These are phyloP conservation scores for Stichopus horrens DNA, from an alignment of 53 echinoderm and acorn worm genomes.

Conservation along the genomic window DNA sequence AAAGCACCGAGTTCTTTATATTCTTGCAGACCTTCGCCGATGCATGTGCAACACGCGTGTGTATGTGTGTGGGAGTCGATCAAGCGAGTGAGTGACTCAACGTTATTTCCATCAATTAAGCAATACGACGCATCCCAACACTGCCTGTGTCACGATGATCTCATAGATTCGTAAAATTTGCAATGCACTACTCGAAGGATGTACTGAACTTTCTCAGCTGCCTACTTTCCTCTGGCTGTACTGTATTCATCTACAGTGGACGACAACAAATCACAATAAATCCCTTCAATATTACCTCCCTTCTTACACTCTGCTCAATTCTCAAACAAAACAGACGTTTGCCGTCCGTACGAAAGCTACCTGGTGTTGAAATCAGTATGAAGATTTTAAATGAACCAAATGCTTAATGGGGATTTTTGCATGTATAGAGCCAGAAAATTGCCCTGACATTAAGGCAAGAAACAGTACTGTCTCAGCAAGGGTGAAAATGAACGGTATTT, in stretches of 20 bases:
- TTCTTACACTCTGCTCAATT: too few species aligned
- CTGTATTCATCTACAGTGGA: slow-evolving; percentile 3
- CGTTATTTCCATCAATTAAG: slow-evolving; percentile 25
- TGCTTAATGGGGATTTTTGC: too few species aligned
- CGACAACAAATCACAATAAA: background rate
- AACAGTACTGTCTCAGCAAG: too few species aligned
- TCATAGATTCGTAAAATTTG: background rate
- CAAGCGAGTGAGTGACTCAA: slow-evolving; percentile 23
- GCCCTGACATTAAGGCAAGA: too few species aligned
- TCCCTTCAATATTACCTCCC: too few species aligned
- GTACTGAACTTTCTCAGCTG: slow-evolving; percentile 5
- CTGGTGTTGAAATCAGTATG: too few species aligned
- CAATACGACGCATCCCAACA: background rate
- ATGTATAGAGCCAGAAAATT: too few species aligned
- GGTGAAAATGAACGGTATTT: too few species aligned
- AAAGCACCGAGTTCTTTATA: background rate
- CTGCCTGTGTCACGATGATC: slow-evolving; percentile 5
- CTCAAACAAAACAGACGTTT: too few species aligned
- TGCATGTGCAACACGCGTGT: background rate
- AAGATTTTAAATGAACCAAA: too few species aligned
- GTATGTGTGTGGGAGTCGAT: background rate
- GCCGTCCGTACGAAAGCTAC: too few species aligned
- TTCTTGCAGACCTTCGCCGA: slow-evolving; percentile 19
- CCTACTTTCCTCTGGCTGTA: slow-evolving; percentile 17
- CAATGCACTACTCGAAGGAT: slow-evolving; percentile 3